Conservation (phyloP, 2,113 vertebrate species). For the Pygoscelis adeliae region DNA sequence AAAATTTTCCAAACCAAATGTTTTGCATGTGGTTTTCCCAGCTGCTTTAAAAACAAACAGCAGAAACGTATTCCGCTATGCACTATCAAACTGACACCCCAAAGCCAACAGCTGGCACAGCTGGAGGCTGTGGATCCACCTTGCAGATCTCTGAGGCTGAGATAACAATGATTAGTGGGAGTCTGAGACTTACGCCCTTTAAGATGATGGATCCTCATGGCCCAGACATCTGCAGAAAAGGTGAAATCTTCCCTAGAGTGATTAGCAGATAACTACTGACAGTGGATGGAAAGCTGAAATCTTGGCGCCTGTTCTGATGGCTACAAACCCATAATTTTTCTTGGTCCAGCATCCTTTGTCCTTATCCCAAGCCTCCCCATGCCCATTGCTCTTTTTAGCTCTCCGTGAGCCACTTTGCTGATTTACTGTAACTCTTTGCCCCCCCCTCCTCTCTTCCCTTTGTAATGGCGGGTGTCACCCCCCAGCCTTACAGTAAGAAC, state of each 20-base stretch:
- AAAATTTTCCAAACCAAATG: neutral
- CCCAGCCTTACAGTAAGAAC: neutral
- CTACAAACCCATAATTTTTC: neutral
- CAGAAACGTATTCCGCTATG: neutral
- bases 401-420: neutral
- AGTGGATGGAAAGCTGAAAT: neutral
- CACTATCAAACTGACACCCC: neutral
- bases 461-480: accelerated
- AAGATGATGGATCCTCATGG: neutral
- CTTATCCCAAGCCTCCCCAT: neutral
- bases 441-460: neutral
- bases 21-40: neutral
- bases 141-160: neutral
- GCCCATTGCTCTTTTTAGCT: neutral
- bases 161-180: neutral
- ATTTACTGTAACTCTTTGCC: neutral
- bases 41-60: neutral
- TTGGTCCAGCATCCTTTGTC: neutral
- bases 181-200: neutral
- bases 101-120: neutral
- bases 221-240: neutral
- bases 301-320: neutral
- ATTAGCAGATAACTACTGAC: neutral
- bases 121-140: neutral
- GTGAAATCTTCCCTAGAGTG: neutral